Evolutionary conservation across 2,113 vertebrate species (phyloP).

Genomic region (Forbesichthys agassizii): DNA sequence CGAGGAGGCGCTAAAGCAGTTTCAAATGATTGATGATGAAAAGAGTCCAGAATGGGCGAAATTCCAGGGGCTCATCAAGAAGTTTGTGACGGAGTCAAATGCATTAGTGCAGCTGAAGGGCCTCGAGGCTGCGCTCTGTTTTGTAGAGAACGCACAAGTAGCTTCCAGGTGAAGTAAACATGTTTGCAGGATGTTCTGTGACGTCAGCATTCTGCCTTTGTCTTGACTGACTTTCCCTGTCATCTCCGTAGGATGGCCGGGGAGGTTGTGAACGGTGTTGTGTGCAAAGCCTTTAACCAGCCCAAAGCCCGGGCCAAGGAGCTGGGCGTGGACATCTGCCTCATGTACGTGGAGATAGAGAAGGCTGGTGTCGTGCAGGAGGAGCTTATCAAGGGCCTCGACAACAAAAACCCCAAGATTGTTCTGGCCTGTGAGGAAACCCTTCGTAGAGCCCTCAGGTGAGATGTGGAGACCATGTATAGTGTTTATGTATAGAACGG

Average conservation of each 20-base stretch:
- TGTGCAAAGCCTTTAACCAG: slow-evolving; percentile 91
- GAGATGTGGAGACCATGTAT: slow-evolving; percentile 35
- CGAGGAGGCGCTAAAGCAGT: slow-evolving; percentile 88
- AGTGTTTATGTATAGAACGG: too few relatives aligned
- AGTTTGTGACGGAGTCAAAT: slow-evolving; percentile 90
- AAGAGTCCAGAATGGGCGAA: slow-evolving; percentile 91
- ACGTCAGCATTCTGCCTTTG: slow-evolving; percentile 3
- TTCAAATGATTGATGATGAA: slow-evolving; percentile 88
- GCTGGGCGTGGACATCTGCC: slow-evolving; percentile 85
- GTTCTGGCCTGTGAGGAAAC: slow-evolving; percentile 87
- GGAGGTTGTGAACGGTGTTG: slow-evolving; percentile 88
- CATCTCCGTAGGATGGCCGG: slow-evolving; percentile 82
- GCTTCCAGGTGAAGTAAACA: slow-evolving; percentile 81
- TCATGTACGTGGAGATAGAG: slow-evolving; percentile 91
- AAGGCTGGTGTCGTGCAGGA: slow-evolving; percentile 88
- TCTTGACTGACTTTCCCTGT: neutral
- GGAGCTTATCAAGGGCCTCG: slow-evolving; percentile 87
- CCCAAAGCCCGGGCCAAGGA: slow-evolving; percentile 91
- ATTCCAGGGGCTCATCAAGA: slow-evolving; percentile 87
- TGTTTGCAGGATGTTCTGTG: neutral
- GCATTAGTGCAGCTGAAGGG: slow-evolving; percentile 90
- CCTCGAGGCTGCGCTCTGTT: slow-evolving; percentile 85
- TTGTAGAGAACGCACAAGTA: slow-evolving; percentile 85
- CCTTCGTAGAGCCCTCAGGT: slow-evolving; percentile 86
- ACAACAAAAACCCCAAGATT: slow-evolving; percentile 90